Evolutionary conservation across 2,113 vertebrate species (phyloP).

Genomic region (Micronisus gabar): DNA sequence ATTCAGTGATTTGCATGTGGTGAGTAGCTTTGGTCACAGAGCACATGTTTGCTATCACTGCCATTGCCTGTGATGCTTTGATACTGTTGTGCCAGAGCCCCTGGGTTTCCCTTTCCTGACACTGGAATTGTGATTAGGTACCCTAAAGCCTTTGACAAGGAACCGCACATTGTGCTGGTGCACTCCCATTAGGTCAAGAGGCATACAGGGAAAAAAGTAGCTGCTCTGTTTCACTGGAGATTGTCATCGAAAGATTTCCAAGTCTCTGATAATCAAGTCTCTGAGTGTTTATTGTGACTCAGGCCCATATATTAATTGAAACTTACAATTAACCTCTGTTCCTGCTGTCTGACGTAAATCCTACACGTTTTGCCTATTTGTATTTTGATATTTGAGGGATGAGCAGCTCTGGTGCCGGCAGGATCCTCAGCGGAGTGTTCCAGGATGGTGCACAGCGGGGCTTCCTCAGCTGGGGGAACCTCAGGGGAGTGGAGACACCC

Average conservation of each 20-base stretch:
- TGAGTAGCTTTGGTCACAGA: not conserved
- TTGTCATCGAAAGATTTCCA: not conserved
- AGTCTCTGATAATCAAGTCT: not conserved
- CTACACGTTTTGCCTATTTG: not conserved
- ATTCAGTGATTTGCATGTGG: not conserved
- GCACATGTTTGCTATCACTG: not conserved
- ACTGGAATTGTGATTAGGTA: not conserved
- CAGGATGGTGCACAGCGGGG: rapidly evolving
- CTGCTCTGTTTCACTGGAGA: not conserved
- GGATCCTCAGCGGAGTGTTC: not conserved
- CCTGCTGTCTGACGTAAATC: not conserved
- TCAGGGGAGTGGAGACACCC: too few species aligned
- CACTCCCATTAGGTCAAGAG: not conserved
- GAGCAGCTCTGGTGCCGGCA: not conserved
- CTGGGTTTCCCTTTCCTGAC: not conserved
- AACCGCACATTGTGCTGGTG: not conserved
- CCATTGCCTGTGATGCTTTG: not conserved
- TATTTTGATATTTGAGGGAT: not conserved
- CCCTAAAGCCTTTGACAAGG: not conserved
- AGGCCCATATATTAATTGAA: not conserved
- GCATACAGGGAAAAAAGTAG: not conserved
- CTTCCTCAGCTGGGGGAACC: not conserved
- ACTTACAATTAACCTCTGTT: not conserved
- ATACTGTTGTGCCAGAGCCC: not conserved
- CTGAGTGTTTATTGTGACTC: not conserved